These are phyloP conservation scores for Prorops nasuta DNA, from an alignment of 1,140 invertebrate genomes.

Conservation along the genomic window DNA sequence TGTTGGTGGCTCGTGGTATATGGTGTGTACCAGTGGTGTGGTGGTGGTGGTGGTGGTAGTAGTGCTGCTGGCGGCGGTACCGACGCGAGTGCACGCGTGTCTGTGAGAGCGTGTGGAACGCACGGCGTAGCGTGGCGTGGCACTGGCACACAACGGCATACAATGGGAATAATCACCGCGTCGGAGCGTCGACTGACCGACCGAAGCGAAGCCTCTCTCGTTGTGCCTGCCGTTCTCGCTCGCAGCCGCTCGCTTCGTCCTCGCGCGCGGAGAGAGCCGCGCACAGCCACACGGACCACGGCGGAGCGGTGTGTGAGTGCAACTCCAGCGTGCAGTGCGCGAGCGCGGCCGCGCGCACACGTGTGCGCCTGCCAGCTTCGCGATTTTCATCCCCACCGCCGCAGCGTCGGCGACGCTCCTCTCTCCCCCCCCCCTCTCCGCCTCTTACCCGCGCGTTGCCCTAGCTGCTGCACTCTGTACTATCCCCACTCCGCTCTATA, in stretches of 20 bases:
- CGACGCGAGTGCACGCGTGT: no score
- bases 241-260: slow-evolving; percentile 19
- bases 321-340: slow-evolving; percentile 10
- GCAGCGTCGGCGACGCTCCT: slow-evolving; percentile 6
- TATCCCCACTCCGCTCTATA: background rate
- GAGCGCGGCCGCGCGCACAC: slow-evolving; percentile 9
- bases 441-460: background rate
- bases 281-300: background rate
- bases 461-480: background rate
- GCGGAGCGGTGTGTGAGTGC: background rate
- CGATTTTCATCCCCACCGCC: slow-evolving; percentile 20
- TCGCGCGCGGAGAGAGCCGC: slow-evolving; percentile 4
- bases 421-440: slow-evolving; percentile 12
- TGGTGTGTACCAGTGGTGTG: no score
- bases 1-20: no score
- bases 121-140: no score
- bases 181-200: slow-evolving; percentile 2
- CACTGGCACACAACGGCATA: no score
- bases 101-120: no score
- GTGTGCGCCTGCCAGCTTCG: background rate
- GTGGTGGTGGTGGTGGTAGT: no score
- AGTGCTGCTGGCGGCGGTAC: no score
- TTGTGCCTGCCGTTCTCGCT: slow-evolving; percentile 6
- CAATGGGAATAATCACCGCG: background rate
- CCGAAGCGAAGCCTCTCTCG: slow-evolving; percentile 4